Percentiles rank a stretch among this genome's conserved stretches.
Conservation (phyloP, 2,797 vertebrate genomes). For the Poeciliopsis paucimaculata region DNA sequence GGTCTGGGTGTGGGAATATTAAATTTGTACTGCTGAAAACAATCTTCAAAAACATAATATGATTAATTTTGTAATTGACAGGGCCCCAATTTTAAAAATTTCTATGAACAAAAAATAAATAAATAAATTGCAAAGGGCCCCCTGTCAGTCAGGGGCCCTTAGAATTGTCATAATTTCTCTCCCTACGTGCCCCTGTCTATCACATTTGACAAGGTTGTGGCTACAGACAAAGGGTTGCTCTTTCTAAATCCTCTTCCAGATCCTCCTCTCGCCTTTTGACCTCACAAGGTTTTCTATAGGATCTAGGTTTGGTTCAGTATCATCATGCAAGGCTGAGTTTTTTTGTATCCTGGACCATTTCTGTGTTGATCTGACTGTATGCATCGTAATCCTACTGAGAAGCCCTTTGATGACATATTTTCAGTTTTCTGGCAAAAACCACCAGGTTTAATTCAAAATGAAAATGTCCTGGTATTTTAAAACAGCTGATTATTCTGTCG, state of each 20-base stretch:
- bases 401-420: not conserved
- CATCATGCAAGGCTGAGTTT: not conserved
- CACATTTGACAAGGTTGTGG: not conserved
- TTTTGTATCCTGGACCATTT: not conserved
- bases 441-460: not conserved
- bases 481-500: not conserved
- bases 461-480: not conserved
- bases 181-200: not conserved
- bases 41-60: too few species aligned
- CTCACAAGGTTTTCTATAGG: not conserved
- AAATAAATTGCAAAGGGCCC: too few species aligned
- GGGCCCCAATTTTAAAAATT: too few species aligned
- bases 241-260: not conserved
- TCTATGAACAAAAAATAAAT: too few species aligned
- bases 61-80: too few species aligned
- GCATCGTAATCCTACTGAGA: not conserved
- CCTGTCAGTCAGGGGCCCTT: too few species aligned
- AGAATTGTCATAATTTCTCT: too few species aligned
- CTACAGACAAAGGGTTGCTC: not conserved
- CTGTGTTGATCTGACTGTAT: not conserved
- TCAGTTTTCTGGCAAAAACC: not conserved
- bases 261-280: not conserved
- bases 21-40: too few species aligned
- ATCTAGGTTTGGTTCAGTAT: not conserved
- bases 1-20: too few species aligned